Percentiles rank a stretch among this genome's conserved stretches.
Conservation (phyloP, 2,888 invertebrate species). For the Aethes cnicana region DNA sequence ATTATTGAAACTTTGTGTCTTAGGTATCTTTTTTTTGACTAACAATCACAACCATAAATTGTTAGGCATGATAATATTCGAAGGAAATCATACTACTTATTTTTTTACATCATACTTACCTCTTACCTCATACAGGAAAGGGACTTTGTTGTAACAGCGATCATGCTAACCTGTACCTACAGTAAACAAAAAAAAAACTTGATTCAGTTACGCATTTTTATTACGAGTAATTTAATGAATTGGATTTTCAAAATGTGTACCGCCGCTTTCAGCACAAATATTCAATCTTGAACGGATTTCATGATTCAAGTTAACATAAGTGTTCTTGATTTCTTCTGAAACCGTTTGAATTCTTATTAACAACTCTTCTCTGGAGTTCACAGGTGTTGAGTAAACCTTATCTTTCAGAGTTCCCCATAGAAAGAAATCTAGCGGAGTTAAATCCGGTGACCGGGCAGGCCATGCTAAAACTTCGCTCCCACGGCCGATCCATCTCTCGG, state of each 20-base stretch:
- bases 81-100: neutral
- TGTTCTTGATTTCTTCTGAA: too few relatives aligned
- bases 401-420: neutral
- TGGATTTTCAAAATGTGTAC: too few relatives aligned
- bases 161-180: conserved; percentile 5
- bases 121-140: conserved; percentile 2
- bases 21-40: neutral
- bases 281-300: too few relatives aligned
- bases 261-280: too few relatives aligned
- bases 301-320: too few relatives aligned
- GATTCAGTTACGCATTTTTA: conserved; percentile 4
- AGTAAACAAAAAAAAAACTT: conserved; percentile 1
- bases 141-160: conserved; percentile 5
- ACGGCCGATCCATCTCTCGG: neutral
- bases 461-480: neutral
- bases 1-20: neutral
- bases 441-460: neutral
- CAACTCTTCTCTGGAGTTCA: too few relatives aligned
- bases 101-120: neutral
- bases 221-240: too few relatives aligned
- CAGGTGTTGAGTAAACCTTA: neutral
- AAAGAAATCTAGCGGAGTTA: neutral
- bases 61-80: neutral
- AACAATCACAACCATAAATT: neutral
- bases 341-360: too few relatives aligned